Percentiles rank a stretch among this genome's conserved stretches.
Evolutionary conservation across 2,888 invertebrate species (phyloP).

Genomic region (Napeogenes sylphis): DNA sequence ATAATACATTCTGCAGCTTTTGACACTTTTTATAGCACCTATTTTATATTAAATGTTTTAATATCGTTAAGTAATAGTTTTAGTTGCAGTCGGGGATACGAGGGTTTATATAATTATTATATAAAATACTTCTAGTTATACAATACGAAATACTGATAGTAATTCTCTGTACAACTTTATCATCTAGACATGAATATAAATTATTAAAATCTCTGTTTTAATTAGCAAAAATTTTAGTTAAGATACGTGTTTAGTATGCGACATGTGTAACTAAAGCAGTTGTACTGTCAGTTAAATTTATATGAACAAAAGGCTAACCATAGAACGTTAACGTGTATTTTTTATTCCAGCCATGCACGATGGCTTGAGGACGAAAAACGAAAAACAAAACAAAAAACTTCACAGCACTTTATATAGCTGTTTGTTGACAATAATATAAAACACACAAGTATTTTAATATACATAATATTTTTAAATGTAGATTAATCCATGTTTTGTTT

Average conservation of each 20-base stretch:
- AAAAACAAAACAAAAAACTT: conserved; percentile 8
- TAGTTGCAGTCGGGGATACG: not conserved
- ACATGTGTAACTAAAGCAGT: conserved; percentile 12
- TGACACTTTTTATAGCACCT: not conserved
- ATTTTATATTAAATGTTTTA: not conserved
- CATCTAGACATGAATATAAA: too few relatives aligned
- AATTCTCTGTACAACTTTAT: too few relatives aligned
- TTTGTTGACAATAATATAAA: too few relatives aligned
- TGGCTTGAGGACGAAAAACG: conserved; percentile 1
- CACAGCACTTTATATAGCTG: not conserved
- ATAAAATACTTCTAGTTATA: too few relatives aligned
- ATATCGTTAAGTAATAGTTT: not conserved
- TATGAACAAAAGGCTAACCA: conserved; percentile 23
- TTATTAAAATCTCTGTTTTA: too few relatives aligned
- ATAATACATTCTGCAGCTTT: conserved; percentile 2
- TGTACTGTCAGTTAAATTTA: conserved; percentile 16
- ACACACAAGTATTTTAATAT: too few relatives aligned
- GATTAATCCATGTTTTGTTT: too few relatives aligned
- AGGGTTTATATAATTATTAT: too few relatives aligned
- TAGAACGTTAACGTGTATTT: conserved; percentile 23
- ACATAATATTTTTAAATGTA: too few relatives aligned
- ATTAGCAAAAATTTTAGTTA: not conserved
- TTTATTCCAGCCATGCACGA: conserved; percentile 18
- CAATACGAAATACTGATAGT: too few relatives aligned
- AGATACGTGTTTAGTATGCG: conserved; percentile 10